Base-by-base conservation (phyloP, 1,140 invertebrate species). In the Antheraea pernyi region DNA sequence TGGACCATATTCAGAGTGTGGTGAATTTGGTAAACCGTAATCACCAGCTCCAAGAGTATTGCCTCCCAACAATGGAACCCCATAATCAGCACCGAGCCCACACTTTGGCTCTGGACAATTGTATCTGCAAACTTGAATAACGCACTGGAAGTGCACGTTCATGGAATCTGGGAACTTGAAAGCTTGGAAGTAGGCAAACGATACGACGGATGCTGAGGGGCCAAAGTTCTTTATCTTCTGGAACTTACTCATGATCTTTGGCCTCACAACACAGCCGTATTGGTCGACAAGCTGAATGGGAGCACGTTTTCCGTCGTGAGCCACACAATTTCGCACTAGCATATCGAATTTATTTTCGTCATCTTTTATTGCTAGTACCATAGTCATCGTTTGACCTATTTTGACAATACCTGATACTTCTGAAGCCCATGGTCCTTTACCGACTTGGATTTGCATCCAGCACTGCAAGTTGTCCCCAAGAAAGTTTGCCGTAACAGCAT, bases 111-210 rank as follows among this genome's bases (percentile, higher is more conserved):
- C 97, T 0, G 97, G 97, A 83, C 98, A 98, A 83, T 98, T 97
- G 88, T 98, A 97, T 70, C 97, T 94, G 78, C 98, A 99, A 3
- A 98, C 97, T 93, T 99, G 98, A 77, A 99, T 98, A 2, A 98
- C 97, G 84, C 98, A 98, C 88, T 99, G 98, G 96, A 99, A 99
- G 94, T 98, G 98, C 2, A 99, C 97, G 83, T 98, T 98, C 98
- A 98, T 98, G 11, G 97, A 98, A 86, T 99, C 98, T 0, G 98
- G 98, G 95, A 99, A 99, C 90, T 99, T 98, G 93, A 98, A 99
- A 0, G 98, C 98, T 92, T 98, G 97, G 96, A 99, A 99, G 92
- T 98, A 98, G 3, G 98, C 98, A 82, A 98, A 99, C 63, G 97
- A 97, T 0, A 99, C 97, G 0, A 98, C 98, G 0, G 97, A 98